Percentiles rank a stretch among this genome's conserved stretches.
Conservation (phyloP, 1,140 invertebrate genomes). For the Halictus rubicundus region DNA sequence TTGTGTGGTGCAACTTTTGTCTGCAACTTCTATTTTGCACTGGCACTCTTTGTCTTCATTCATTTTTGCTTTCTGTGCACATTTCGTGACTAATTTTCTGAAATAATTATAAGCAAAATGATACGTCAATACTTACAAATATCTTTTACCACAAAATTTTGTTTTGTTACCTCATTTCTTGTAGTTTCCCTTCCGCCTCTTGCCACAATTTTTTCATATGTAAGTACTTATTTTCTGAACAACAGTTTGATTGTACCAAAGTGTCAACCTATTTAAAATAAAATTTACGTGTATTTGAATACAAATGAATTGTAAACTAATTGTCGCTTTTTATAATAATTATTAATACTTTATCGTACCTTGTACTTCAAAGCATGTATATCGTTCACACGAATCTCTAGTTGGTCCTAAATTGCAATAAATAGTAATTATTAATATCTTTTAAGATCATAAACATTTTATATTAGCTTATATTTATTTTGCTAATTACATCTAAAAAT, state of each 20-base stretch:
- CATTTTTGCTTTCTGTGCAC: background rate
- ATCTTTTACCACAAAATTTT: conserved; percentile 12
- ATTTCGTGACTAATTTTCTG: background rate
- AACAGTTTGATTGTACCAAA: conserved; percentile 57
- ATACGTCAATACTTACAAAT: background rate
- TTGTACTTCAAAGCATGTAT: conserved; percentile 59
- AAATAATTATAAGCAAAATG: background rate
- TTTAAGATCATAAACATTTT: conserved; percentile 15
- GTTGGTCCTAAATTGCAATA: conserved; percentile 64
- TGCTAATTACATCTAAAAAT: conserved; percentile 21
- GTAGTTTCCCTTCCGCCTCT: conserved; percentile 62
- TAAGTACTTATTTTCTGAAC: conserved; percentile 57
- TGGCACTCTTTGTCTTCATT: conserved; percentile 26
- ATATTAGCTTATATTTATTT: conserved; percentile 2
- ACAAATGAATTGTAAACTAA: background rate
- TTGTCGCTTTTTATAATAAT: background rate
- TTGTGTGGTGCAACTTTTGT: conserved; percentile 27
- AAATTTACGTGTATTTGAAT: background rate
- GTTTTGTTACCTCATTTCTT: conserved; percentile 61
- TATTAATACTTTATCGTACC: conserved; percentile 55
- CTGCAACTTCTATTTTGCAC: conserved; percentile 22
- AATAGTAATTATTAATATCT: conserved; percentile 14
- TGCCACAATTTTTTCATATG: conserved; percentile 56
- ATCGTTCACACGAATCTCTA: conserved; percentile 59
- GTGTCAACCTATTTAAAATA: conserved; percentile 58